phyloP scores from a whole-genome alignment of 2,113 vertebrate species.

The Meleagris gallopavo region DNA sequence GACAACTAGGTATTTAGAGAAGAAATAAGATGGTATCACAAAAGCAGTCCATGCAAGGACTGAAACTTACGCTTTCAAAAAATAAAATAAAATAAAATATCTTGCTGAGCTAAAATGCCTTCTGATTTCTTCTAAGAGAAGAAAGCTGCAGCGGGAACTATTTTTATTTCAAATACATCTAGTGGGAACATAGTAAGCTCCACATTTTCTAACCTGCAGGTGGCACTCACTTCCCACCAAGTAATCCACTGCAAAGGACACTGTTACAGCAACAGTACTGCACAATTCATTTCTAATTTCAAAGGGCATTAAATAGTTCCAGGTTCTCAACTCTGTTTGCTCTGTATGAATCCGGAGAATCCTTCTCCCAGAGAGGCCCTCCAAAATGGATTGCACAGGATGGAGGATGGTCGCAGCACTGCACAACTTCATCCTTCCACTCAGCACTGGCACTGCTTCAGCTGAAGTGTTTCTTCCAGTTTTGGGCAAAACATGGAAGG shows the following conservation, averaged over 20 bases:
- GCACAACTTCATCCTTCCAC: not conserved
- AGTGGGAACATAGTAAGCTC: not conserved
- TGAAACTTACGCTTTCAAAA: not conserved
- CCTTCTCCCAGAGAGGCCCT: not conserved
- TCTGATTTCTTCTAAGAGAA: not conserved
- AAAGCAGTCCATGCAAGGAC: not conserved
- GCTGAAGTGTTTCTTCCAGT: not conserved
- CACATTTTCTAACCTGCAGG: conserved; percentile 24
- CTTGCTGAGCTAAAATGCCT: not conserved
- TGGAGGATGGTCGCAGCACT: not conserved
- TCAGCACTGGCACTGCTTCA: not conserved
- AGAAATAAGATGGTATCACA: not conserved
- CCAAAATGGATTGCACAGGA: not conserved
- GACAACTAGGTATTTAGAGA: not conserved
- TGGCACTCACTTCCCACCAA: conserved; percentile 45
- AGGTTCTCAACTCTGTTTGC: not conserved
- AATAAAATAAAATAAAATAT: not conserved
- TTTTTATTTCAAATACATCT: not conserved
- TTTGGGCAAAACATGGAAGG: not conserved
- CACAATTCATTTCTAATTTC: not conserved
- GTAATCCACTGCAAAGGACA: not conserved
- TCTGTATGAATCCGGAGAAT: not conserved
- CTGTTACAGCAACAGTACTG: not conserved
- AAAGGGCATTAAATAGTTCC: not conserved
- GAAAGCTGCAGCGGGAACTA: not conserved